Percentiles rank a stretch among this genome's conserved stretches.
phyloP scores from a whole-genome alignment of 1,140 invertebrate genomes.

The Pseudomyrmex dendroicus region DNA sequence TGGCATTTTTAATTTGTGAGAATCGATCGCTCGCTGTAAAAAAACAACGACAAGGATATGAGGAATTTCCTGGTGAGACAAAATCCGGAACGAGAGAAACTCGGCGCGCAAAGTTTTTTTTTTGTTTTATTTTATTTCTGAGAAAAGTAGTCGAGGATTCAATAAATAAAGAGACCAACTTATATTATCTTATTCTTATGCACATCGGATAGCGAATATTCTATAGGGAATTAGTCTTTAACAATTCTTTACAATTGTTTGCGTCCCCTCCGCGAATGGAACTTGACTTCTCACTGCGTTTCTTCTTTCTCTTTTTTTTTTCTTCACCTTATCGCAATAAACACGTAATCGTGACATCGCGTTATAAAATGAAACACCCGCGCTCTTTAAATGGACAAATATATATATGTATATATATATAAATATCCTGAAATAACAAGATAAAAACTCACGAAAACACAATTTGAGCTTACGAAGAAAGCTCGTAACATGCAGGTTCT shows the following conservation, averaged over 20 bases:
- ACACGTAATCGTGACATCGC: conserved; percentile 13
- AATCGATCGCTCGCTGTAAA: no score
- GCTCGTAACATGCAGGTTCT: not conserved
- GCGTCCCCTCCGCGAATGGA: conserved; percentile 68
- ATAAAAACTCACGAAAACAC: conserved; percentile 15
- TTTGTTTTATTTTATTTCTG: no score
- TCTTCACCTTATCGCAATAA: not conserved
- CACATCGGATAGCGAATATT: conserved; percentile 76
- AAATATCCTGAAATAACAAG: conserved; percentile 6
- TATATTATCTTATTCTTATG: conserved; percentile 78
- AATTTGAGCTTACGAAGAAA: not conserved
- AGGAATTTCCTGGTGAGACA: no score
- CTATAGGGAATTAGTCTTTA: conserved; percentile 74
- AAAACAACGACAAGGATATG: no score
- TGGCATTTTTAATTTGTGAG: no score
- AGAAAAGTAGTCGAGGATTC: conserved; percentile 42
- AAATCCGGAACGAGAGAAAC: no score
- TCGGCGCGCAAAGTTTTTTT: no score
- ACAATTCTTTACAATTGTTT: conserved; percentile 76
- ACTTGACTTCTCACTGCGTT: conserved; percentile 44
- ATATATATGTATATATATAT: no score
- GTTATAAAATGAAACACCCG: conserved; percentile 40
- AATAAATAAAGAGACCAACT: conserved; percentile 82
- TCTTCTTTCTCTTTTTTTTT: not conserved
- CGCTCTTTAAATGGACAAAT: no score